A percentile compares a stretch with the other conserved stretches of the same genome.
Evolutionary conservation across 2,797 vertebrate genomes (phyloP).

Genomic region (Synanceia verrucosa): DNA sequence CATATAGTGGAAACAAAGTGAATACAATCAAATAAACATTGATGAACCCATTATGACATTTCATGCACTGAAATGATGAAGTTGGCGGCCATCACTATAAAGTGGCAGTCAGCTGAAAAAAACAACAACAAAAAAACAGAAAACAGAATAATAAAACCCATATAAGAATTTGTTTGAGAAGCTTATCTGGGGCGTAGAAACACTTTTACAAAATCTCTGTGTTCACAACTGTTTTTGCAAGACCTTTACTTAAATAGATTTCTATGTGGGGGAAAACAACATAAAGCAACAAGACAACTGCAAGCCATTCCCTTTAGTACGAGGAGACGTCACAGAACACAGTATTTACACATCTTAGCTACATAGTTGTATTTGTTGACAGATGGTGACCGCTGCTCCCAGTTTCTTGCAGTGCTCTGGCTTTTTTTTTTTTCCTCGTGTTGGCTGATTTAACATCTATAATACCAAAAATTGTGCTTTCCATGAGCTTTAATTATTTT

Average conservation of each 20-base stretch:
- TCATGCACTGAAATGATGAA: constrained; percentile 40
- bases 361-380: constrained; percentile 47
- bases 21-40: constrained; percentile 60
- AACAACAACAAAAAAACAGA: constrained; percentile 29
- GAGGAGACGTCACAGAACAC: constrained; percentile 50
- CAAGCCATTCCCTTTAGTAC: constrained; percentile 70
- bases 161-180: constrained; percentile 60
- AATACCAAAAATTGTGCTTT: constrained; percentile 50
- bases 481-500: constrained; percentile 32
- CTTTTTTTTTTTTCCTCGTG: constrained; percentile 29
- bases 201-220: constrained; percentile 51
- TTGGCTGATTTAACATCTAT: constrained; percentile 14
- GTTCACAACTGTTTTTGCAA: constrained; percentile 50
- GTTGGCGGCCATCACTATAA: constrained; percentile 25
- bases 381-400: constrained; percentile 29
- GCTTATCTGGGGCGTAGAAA: constrained; percentile 68
- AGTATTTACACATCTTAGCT: constrained; percentile 72
- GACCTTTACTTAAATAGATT: constrained; percentile 59
- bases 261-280: constrained; percentile 48
- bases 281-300: constrained; percentile 52
- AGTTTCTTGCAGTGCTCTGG: constrained; percentile 64
- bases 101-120: constrained; percentile 38
- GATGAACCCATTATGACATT: constrained; percentile 44
- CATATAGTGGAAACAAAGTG: constrained; percentile 48
- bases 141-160: constrained; percentile 57